These are phyloP conservation scores for Cephus spinipes DNA, from an alignment of 2,888 invertebrate species.

Conservation along the genomic window DNA sequence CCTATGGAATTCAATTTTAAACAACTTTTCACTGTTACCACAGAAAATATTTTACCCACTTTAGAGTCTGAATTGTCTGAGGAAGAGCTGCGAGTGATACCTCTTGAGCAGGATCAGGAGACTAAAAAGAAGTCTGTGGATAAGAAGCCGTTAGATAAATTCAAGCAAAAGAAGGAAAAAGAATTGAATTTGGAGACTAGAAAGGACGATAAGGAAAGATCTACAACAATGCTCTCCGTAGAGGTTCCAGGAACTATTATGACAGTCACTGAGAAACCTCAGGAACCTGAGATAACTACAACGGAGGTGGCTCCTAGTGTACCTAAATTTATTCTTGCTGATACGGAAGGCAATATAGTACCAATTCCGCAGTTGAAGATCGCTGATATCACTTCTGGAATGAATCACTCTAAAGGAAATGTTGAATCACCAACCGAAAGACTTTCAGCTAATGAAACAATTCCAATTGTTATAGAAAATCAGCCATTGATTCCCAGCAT, in stretches of 20 bases:
- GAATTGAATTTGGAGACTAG: slow-evolving; percentile 33
- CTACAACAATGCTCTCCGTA: slow-evolving; percentile 17
- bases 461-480: slow-evolving; percentile 16
- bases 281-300: background rate
- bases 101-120: slow-evolving; percentile 47
- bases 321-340: slow-evolving; percentile 16
- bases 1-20: slow-evolving; percentile 49
- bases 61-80: slow-evolving; percentile 40
- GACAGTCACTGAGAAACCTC: background rate
- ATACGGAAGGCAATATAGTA: slow-evolving; percentile 27
- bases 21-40: slow-evolving; percentile 42
- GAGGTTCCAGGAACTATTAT: slow-evolving; percentile 14
- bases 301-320: background rate
- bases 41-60: slow-evolving; percentile 31
- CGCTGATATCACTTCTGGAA: slow-evolving; percentile 31
- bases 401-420: background rate
- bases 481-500: slow-evolving; percentile 36
- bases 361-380: slow-evolving; percentile 35
- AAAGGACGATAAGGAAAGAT: background rate
- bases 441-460: background rate
- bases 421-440: background rate
- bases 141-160: slow-evolving; percentile 39
- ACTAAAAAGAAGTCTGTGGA: slow-evolving; percentile 36
- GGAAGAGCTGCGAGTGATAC: slow-evolving; percentile 52
- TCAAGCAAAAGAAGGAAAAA: slow-evolving; percentile 44